Evolutionary conservation across 2,888 invertebrate genomes (phyloP), one percentile per base, ranked within the genome.

Genomic region (Pantelozetes paolii): DNA sequence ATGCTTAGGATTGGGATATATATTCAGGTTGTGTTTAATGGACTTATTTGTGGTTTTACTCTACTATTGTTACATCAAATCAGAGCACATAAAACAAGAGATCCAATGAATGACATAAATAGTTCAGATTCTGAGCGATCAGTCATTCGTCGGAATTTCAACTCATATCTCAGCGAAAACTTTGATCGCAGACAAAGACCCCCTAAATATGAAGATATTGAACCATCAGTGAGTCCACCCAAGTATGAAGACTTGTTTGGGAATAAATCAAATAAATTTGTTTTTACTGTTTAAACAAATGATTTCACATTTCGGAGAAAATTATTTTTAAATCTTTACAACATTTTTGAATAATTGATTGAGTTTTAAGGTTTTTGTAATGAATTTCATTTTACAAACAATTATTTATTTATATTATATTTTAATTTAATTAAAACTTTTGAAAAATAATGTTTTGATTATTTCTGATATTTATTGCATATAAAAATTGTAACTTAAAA

Each of bases 221-320:
- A 18, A 50, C 50, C 20, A n/a, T 9, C 30, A 36, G 62, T 32
- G n/a, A 30, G 62, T 18, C 62, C 62, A 2, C 62, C 62, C 11
- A 32, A 30, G 11, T 62, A 62, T 32, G 62, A 62, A 30, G 62
- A 62, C 11, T 5, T 62, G 28, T 62, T 62, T 18, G 36, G 62
- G 9, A 18, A 30, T n/a, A 62, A 20, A 6, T 13, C 32, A 9
- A 30, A 62, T 18, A 18, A 32, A 30, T 62, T 30, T 20, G 62
- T 62, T 0, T 8, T 62, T 3, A 62, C 32, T 8, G 28, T 62
- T 62, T 62, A 28, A 36, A 32, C 11, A n/a, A 11, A 18, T 8
- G 11, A 36, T 36, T 36, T 36, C 36, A 36, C 36, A 36, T 5
- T 36, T 36, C 36, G 36, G n/a, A n/a, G n/a, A n/a, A n/a, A n/a